phyloP scores from a whole-genome alignment of 2,888 invertebrate species.

The Luperina testacea region DNA sequence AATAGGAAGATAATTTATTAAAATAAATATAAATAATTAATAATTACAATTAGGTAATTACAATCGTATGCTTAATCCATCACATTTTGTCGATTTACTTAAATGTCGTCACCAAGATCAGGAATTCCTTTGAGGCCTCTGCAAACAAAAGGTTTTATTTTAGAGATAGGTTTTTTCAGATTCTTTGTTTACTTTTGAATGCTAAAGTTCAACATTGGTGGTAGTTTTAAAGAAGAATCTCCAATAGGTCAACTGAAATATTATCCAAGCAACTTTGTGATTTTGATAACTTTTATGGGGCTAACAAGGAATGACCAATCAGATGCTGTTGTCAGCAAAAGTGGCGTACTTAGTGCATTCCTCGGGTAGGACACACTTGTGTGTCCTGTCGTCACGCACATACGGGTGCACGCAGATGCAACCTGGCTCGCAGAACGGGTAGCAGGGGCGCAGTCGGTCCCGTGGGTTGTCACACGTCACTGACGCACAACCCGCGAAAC shows the following conservation, averaged over 20 bases:
- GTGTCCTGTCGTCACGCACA: conserved; percentile 86
- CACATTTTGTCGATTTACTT: conserved; percentile 26
- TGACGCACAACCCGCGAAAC: conserved; percentile 86
- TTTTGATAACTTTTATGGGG: background rate
- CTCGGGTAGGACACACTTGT: conserved; percentile 85
- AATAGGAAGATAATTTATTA: conserved; percentile 31
- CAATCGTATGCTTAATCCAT: background rate
- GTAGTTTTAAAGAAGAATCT: background rate
- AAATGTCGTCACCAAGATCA: conserved; percentile 82
- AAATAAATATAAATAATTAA: conserved; percentile 22
- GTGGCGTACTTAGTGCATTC: conserved; percentile 85
- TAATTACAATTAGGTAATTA: conserved; percentile 16
- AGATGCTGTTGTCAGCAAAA: background rate
- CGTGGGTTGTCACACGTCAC: conserved; percentile 87
- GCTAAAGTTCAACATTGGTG: background rate
- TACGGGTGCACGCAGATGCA: conserved; percentile 85
- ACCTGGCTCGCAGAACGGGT: conserved; percentile 87
- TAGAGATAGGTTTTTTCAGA: background rate
- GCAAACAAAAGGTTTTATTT: conserved; percentile 62
- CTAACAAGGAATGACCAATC: background rate
- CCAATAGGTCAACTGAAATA: background rate
- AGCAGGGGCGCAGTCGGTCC: conserved; percentile 86
- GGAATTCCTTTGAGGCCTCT: conserved; percentile 88
- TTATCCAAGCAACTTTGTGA: background rate
- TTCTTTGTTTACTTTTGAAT: background rate